These are phyloP conservation scores for Sebastes elongatus DNA, from an alignment of 2,797 vertebrate genomes.

Conservation along the genomic window DNA sequence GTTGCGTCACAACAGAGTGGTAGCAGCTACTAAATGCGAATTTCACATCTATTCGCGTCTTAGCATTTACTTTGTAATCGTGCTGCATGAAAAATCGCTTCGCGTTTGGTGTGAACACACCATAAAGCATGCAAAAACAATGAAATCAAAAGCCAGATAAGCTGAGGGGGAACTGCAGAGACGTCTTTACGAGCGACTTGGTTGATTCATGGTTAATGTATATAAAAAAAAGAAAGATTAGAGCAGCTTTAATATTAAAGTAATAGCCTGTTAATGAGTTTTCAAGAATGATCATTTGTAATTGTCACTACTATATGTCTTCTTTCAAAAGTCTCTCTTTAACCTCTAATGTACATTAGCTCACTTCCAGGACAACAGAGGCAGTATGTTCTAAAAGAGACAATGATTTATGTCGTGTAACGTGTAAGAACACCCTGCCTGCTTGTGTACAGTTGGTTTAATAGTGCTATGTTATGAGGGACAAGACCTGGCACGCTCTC, in stretches of 20 bases:
- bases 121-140: too few species aligned
- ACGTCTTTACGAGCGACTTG: too few species aligned
- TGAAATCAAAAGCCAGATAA: too few species aligned
- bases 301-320: not conserved
- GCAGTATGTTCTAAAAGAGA: not conserved
- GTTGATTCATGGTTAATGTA: too few species aligned
- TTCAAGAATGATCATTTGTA: not conserved
- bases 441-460: conserved; percentile 30
- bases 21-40: not conserved
- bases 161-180: too few species aligned
- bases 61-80: too few species aligned
- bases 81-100: too few species aligned
- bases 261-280: not conserved
- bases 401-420: conserved; percentile 4
- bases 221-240: not conserved
- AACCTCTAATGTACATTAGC: not conserved
- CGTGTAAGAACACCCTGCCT: conserved; percentile 17
- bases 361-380: not conserved
- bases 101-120: too few species aligned
- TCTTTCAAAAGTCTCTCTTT: not conserved
- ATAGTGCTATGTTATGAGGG: not conserved
- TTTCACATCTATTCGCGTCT: too few species aligned
- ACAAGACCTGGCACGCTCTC: conserved; percentile 42
- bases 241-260: not conserved
- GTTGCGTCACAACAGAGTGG: not conserved